These are phyloP conservation scores for Euura lappo DNA, from an alignment of 1,140 invertebrate species.

Conservation along the genomic window DNA sequence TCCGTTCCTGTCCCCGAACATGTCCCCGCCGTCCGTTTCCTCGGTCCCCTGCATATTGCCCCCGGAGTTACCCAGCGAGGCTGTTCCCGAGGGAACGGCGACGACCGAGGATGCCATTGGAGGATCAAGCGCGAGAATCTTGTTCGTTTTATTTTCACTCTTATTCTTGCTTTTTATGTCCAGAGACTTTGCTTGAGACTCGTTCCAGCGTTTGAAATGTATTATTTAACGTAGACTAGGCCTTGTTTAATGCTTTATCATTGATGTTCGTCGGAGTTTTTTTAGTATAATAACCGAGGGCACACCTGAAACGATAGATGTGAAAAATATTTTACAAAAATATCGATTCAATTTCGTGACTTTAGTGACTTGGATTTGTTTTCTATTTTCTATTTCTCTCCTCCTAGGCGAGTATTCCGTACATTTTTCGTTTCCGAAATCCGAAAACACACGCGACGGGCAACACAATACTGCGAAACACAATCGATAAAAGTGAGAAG, in stretches of 20 bases:
- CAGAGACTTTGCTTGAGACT: neutral
- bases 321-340: no score
- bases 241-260: neutral
- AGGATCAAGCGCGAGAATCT: neutral
- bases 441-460: no score
- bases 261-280: no score
- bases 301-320: no score
- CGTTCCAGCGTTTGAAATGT: neutral
- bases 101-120: slow-evolving; percentile 39
- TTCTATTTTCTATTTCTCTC: no score
- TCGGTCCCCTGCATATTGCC: slow-evolving; percentile 23
- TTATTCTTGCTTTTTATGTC: neutral
- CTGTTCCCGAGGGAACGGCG: slow-evolving; percentile 35
- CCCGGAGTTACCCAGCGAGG: slow-evolving; percentile 22
- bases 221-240: neutral
- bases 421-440: no score
- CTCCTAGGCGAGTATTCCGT: no score
- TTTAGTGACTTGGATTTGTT: no score
- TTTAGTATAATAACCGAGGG: no score
- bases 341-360: no score
- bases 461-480: no score
- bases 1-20: slow-evolving; percentile 25
- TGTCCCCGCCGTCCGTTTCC: slow-evolving; percentile 32
- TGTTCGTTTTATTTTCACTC: neutral
- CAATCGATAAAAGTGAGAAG: neutral